Base-by-base conservation (phyloP, 2,113 vertebrate genomes). In the Gambusia affinis region DNA sequence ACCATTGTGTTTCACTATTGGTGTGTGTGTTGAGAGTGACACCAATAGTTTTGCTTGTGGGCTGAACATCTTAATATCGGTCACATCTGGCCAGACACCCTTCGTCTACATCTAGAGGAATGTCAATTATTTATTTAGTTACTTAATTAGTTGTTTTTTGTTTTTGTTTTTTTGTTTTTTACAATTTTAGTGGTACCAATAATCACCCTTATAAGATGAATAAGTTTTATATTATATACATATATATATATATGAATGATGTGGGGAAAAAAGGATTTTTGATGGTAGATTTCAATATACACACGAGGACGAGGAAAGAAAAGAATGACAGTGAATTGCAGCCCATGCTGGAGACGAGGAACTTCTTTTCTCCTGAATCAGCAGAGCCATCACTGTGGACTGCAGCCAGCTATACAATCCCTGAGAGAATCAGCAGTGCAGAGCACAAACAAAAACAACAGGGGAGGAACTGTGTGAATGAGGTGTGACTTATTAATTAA, bases 341-440 rank as follows among this genome's bases (percentile, higher is more conserved):
- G 81, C 67, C 70, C 42, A 71, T 71, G 61, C 66, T 8, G n/a
- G 72, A 82, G 87, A 86, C 80, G 60, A 78, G 68, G 74, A 90
- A 79, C 66, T 76, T 71, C 22, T 78, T 74, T 80, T 65, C 69
- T 75, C 78, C 81, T 64, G 70, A 85, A 85, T 87, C 83, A 87
- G 87, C 85, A 85, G 70, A 85, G 64, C 54, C 47, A 24, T 70
- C 70, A 70, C 70, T 33, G 57, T 90, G 90, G 85, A 84, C 79
- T 29, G 30, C 33, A 76, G 88, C 84, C 87, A 87, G 84, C 62
- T 22, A 73, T 63, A 54, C 67, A 74, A 84, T 72, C 70, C 80
- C 76, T 60, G 76, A 8, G 86, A 90, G 85, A 71, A 72, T 44
- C 39, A 35, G 60, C 78, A 54, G 31, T 12, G 12, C 60, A 42